Evolutionary conservation across 2,888 invertebrate species (phyloP).

Genomic region (Drosophila ustulata): DNA sequence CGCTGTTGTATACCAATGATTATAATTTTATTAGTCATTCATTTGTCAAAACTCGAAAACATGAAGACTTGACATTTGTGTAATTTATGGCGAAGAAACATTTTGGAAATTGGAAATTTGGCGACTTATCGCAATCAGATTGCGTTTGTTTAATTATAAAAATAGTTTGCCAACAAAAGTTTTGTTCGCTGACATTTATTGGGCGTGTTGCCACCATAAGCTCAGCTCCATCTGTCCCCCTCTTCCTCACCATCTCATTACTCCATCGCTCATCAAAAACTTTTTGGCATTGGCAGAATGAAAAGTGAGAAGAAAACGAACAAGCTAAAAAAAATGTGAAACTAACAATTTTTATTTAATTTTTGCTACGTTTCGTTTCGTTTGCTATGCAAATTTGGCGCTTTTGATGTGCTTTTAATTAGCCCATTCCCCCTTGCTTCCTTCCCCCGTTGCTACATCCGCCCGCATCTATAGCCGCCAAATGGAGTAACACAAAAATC

Average conservation of each 20-base stretch:
- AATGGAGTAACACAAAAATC: slow-evolving; percentile 58
- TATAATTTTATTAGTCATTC: background rate
- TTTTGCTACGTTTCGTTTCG: slow-evolving; percentile 72
- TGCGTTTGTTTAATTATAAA: slow-evolving; percentile 73
- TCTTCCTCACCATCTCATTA: no score
- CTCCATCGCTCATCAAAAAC: slow-evolving; percentile 43
- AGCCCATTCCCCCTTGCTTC: slow-evolving; percentile 33
- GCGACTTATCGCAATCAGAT: slow-evolving; percentile 70
- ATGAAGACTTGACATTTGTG: slow-evolving; percentile 33
- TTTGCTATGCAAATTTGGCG: slow-evolving; percentile 76
- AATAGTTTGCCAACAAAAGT: slow-evolving; percentile 74
- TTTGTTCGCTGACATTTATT: slow-evolving; percentile 73
- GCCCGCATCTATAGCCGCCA: slow-evolving; percentile 8
- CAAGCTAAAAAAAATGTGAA: slow-evolving; percentile 39
- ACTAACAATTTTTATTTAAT: slow-evolving; percentile 70
- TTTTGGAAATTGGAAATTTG: slow-evolving; percentile 45
- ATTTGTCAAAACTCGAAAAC: background rate
- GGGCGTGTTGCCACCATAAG: slow-evolving; percentile 44
- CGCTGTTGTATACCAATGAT: no score
- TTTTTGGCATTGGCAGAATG: slow-evolving; percentile 57
- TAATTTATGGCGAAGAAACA: slow-evolving; percentile 41
- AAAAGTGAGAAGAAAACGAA: slow-evolving; percentile 54
- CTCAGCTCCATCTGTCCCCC: background rate
- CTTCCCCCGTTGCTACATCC: background rate
- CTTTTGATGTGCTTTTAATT: slow-evolving; percentile 79